Evolutionary conservation across 2,113 vertebrate species (phyloP).

Genomic region (Bos taurus): DNA sequence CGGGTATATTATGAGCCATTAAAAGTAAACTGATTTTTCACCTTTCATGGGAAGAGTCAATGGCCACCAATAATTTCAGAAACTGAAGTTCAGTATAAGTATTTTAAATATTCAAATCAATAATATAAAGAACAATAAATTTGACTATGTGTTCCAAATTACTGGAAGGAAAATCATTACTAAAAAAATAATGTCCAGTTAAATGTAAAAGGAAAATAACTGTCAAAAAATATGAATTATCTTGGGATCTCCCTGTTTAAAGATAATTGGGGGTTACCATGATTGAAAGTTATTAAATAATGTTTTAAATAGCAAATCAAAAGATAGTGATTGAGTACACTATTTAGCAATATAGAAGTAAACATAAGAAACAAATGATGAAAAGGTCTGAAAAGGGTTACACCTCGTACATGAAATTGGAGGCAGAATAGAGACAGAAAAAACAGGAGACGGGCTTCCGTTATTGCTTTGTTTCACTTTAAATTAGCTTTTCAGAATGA

Average conservation of each 20-base stretch:
- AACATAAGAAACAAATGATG: background rate
- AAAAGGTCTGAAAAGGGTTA: background rate
- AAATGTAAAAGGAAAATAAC: background rate
- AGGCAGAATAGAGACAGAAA: background rate
- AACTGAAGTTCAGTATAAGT: background rate
- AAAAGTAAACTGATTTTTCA: background rate
- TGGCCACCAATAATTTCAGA: background rate
- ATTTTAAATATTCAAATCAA: background rate
- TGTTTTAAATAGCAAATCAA: background rate
- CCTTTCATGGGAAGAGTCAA: background rate
- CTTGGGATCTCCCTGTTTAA: background rate
- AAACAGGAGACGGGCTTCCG: fast-evolving
- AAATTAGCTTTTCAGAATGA: background rate
- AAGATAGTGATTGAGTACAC: background rate
- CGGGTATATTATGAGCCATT: background rate
- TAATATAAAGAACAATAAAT: background rate
- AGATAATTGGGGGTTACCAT: background rate
- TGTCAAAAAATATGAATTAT: background rate
- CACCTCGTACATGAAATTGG: background rate
- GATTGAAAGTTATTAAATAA: background rate
- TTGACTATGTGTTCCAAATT: background rate
- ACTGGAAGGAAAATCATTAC: background rate
- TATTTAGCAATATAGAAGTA: background rate
- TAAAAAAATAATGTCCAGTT: background rate
- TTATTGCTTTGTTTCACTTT: background rate